Evolutionary conservation across 2,113 vertebrate species (phyloP).

Genomic region (Probosciger aterrimus): DNA sequence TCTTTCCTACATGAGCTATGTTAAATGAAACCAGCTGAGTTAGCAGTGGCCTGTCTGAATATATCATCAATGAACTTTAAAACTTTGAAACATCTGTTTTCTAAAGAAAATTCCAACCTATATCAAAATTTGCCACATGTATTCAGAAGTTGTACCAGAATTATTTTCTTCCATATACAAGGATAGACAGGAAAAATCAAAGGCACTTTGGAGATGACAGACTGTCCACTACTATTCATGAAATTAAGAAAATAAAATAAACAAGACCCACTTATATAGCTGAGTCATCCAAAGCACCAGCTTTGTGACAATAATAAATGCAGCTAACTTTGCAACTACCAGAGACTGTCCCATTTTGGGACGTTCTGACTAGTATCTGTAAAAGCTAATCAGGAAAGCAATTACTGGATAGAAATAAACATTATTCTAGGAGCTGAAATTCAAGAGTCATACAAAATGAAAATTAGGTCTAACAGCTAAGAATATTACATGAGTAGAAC

Average conservation of each 20-base stretch:
- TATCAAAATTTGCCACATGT: not conserved
- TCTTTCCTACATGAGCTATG: not conserved
- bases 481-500: not conserved
- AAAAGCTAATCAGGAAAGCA: not conserved
- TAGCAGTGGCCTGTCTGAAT: not conserved
- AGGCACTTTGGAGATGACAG: not conserved
- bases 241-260: not conserved
- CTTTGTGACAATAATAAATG: not conserved
- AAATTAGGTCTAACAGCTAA: not conserved
- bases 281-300: not conserved
- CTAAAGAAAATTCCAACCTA: not conserved
- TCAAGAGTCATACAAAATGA: not conserved
- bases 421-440: not conserved
- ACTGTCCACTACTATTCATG: not conserved
- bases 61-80: not conserved
- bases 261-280: not conserved
- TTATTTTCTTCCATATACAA: not conserved
- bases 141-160: not conserved
- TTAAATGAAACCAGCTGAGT: not conserved
- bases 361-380: not conserved
- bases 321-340: not conserved
- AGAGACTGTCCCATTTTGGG: not conserved
- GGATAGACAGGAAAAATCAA: not conserved
- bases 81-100: not conserved
- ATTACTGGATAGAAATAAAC: not conserved